Conservation (phyloP, 2,113 vertebrate genomes). For the Chlorodrepanis virens region DNA sequence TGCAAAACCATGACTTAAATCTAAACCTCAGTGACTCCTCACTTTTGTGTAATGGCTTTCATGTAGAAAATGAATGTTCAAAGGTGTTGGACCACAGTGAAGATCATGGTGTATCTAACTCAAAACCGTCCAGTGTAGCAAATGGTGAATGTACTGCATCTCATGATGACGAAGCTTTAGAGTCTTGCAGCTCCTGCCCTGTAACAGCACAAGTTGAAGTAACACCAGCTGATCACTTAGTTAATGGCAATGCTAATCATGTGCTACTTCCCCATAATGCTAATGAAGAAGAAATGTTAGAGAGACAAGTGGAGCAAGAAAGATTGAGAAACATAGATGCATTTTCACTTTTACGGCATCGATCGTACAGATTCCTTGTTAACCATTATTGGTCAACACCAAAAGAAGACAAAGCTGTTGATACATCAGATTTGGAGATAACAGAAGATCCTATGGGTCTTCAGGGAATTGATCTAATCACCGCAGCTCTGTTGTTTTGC, state of each 20-base stretch:
- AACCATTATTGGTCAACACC: conserved; percentile 74
- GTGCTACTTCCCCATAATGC: conserved; percentile 76
- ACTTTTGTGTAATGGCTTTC: conserved; percentile 80
- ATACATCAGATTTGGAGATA: conserved; percentile 91
- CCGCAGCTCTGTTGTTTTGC: conserved; percentile 92
- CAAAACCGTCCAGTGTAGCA: conserved; percentile 59
- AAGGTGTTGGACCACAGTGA: conserved; percentile 55
- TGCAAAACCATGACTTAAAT: conserved; percentile 57
- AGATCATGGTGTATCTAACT: conserved; percentile 59
- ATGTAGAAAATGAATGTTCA: conserved; percentile 66
- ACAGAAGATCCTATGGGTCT: conserved; percentile 91
- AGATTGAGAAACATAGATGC: conserved; percentile 76
- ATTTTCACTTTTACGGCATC: conserved; percentile 74
- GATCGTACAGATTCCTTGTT: conserved; percentile 73
- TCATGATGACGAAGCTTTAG: conserved; percentile 56
- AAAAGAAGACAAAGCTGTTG: conserved; percentile 91
- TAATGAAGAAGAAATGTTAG: conserved; percentile 69
- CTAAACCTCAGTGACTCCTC: conserved; percentile 53
- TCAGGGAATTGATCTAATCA: conserved; percentile 94
- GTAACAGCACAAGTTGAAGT: conserved; percentile 70
- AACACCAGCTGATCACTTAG: conserved; percentile 74
- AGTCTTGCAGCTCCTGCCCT: conserved; percentile 74
- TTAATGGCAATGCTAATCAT: conserved; percentile 80
- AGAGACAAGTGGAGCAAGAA: conserved; percentile 78
- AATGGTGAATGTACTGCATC: conserved; percentile 69